Conservation (phyloP, 1,140 invertebrate genomes). For the Euura lappo region DNA sequence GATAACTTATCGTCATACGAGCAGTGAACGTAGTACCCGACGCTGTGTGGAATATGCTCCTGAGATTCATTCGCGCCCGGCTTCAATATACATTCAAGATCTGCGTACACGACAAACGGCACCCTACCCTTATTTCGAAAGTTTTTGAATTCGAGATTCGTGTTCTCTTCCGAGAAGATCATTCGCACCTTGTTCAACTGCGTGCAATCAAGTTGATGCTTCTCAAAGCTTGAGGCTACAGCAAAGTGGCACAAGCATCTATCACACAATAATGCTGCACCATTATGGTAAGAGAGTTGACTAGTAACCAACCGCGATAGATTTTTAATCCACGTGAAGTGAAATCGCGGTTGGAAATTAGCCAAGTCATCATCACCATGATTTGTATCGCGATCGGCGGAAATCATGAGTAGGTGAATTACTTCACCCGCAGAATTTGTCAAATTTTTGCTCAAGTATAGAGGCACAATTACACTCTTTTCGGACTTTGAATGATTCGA, state of each 20-base stretch:
- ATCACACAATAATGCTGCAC: neutral
- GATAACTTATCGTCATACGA: slow-evolving; percentile 40
- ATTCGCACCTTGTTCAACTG: neutral
- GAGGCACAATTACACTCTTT: neutral
- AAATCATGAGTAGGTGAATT: neutral
- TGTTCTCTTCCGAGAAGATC: neutral
- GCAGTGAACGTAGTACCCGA: slow-evolving; percentile 45
- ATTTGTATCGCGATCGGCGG: neutral
- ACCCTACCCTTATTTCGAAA: neutral
- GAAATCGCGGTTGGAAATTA: neutral
- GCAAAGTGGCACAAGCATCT: neutral
- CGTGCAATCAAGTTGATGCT: neutral
- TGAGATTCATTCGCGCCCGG: neutral
- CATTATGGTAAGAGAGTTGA: neutral
- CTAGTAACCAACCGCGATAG: neutral
- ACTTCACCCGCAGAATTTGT: neutral
- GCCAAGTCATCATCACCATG: neutral
- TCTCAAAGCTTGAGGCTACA: neutral
- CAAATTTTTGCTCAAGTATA: neutral
- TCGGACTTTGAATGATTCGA: neutral
- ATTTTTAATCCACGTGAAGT: slow-evolving; percentile 1
- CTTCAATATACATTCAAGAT: neutral
- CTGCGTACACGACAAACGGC: neutral
- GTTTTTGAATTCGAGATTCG: neutral
- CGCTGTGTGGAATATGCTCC: slow-evolving; percentile 7